phyloP scores from a whole-genome alignment of 2,113 vertebrate genomes.

The Cryptomyrus ogoouensis region DNA sequence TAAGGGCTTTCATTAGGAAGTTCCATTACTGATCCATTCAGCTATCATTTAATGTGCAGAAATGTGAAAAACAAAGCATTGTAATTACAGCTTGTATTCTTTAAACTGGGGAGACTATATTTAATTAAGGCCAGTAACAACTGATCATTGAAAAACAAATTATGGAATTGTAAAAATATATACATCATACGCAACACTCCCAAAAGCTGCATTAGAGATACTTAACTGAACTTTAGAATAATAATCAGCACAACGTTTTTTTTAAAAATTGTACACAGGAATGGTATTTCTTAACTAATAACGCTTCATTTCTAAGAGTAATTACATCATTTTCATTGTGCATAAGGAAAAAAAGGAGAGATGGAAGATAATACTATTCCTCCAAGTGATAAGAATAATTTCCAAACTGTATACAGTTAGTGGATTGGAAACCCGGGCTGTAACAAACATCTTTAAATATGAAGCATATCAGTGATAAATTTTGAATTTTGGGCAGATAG shows the following conservation, averaged over 20 bases:
- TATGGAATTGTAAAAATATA: background rate
- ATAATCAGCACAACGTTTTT: background rate
- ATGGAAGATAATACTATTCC: background rate
- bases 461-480: background rate
- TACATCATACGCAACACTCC: background rate
- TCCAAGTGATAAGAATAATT: background rate
- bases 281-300: background rate
- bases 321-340: background rate
- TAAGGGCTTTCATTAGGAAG: background rate
- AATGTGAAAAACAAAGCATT: background rate
- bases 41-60: background rate
- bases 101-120: background rate
- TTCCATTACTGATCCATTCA: background rate
- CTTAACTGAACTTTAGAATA: background rate
- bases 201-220: background rate
- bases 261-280: background rate
- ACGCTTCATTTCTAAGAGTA: background rate
- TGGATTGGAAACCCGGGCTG: background rate
- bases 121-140: slow-evolving; percentile 1
- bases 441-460: background rate
- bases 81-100: background rate
- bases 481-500: background rate
- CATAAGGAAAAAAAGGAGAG: background rate
- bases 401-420: background rate
- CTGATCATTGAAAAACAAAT: background rate